A percentile compares a stretch with the other conserved stretches of the same genome.
Conservation (phyloP, 2,113 vertebrate species). For the Acinonyx jubatus region DNA sequence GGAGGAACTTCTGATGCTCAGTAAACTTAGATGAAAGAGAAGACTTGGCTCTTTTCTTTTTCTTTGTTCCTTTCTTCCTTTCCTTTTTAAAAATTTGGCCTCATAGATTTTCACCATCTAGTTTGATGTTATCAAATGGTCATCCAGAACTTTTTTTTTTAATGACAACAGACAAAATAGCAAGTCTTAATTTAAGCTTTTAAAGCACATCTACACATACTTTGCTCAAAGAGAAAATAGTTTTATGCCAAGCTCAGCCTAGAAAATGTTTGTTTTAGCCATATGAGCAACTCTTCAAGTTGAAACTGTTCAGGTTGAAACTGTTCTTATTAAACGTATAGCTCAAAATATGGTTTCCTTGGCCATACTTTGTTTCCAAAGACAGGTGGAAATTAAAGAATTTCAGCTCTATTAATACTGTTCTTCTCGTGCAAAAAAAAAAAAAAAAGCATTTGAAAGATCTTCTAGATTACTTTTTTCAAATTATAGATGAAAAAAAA, state of each 20-base stretch:
- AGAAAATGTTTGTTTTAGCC: constrained; percentile 11
- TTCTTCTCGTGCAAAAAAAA: not conserved
- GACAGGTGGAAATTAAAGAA: not conserved
- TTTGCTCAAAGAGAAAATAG: not conserved
- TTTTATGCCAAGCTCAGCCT: not conserved
- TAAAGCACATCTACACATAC: not conserved
- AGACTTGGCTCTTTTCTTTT: not conserved
- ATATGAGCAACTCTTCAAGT: not conserved
- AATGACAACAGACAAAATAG: constrained; percentile 2
- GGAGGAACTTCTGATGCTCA: not conserved
- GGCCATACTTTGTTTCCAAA: not conserved
- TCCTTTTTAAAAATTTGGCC: not conserved
- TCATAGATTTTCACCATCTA: not conserved
- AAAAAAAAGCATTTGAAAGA: not conserved
- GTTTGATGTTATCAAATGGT: not conserved
- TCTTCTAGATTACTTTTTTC: constrained; percentile 15
- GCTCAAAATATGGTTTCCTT: not conserved
- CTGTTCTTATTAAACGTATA: not conserved
- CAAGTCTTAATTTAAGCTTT: constrained; percentile 2
- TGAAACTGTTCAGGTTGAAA: constrained; percentile 1
- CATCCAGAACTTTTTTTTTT: not conserved
- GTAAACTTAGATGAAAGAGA: not conserved
- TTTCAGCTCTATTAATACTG: constrained; percentile 14
- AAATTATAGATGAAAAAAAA: not conserved
- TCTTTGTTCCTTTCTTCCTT: not conserved